Evolutionary conservation across 2,888 invertebrate genomes (phyloP).

Genomic region (Hydrotaea diabolus): DNA sequence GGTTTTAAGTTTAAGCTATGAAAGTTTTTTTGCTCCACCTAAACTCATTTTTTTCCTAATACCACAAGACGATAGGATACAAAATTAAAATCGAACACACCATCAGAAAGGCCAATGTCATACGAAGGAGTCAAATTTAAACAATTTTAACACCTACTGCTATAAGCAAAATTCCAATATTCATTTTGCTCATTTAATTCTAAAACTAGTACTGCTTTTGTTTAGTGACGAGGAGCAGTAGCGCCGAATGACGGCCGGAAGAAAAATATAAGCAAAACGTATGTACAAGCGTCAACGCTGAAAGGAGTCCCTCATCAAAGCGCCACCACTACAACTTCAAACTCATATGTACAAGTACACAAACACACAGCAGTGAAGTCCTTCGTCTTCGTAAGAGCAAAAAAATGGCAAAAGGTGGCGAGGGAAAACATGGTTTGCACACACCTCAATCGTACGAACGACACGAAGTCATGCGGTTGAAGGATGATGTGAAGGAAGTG

Average conservation of each 20-base stretch:
- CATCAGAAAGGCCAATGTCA: no score
- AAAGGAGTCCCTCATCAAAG: conserved; percentile 27
- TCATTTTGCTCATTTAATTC: conserved; percentile 40
- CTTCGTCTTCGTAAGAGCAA: conserved; percentile 26
- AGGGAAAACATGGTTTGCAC: conserved; percentile 24
- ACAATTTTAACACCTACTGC: conserved; percentile 29
- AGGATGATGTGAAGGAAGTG: not conserved
- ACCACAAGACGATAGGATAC: no score
- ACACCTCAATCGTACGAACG: conserved; percentile 34
- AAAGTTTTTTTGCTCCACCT: no score
- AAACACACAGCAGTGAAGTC: not conserved
- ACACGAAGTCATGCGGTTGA: conserved; percentile 30
- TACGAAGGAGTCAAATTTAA: no score
- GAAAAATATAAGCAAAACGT: conserved; percentile 25
- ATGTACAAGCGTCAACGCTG: conserved; percentile 61
- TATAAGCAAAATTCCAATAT: not conserved
- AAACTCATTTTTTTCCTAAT: no score
- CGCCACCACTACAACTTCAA: not conserved
- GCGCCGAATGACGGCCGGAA: conserved; percentile 40
- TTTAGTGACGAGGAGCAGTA: conserved; percentile 21
- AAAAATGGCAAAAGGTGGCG: not conserved
- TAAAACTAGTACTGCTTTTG: conserved; percentile 26
- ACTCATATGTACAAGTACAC: conserved; percentile 41
- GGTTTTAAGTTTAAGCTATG: no score
- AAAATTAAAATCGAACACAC: no score